Percentiles rank a stretch among this genome's conserved stretches.
These are phyloP conservation scores for Leptura quadrifasciata DNA, from an alignment of 2,888 invertebrate species.

Conservation along the genomic window DNA sequence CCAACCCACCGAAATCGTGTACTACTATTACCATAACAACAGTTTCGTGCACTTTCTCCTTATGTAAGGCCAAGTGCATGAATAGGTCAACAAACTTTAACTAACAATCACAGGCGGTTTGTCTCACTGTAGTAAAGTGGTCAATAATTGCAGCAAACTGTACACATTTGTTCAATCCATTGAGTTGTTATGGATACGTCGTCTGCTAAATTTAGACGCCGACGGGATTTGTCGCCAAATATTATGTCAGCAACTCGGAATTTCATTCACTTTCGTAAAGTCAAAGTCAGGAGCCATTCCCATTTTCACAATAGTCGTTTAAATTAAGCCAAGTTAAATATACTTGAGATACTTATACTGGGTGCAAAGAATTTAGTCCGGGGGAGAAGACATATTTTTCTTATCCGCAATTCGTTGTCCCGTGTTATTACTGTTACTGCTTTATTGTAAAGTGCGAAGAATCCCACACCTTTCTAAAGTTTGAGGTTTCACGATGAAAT, in stretches of 20 bases:
- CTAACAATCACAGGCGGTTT: conserved; percentile 9
- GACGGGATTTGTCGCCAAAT: conserved; percentile 57
- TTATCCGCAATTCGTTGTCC: not conserved
- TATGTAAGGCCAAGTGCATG: conserved; percentile 40
- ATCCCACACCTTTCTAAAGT: not conserved
- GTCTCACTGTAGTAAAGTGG: conserved; percentile 27
- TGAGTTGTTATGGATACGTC: conserved; percentile 22
- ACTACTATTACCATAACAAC: not conserved
- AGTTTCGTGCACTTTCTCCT: conserved; percentile 38
- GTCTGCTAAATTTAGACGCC: conserved; percentile 54
- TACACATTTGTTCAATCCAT: conserved; percentile 25
- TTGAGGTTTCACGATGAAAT: not conserved
- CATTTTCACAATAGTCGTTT: conserved; percentile 35
- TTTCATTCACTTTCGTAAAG: conserved; percentile 57
- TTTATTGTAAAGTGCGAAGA: not conserved
- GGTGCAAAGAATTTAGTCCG: not conserved
- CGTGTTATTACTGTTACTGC: not conserved
- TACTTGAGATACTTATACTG: conserved; percentile 1
- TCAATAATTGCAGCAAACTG: conserved; percentile 25
- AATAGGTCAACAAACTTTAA: conserved; percentile 35
- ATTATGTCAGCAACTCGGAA: conserved; percentile 58
- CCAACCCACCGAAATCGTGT: conserved; percentile 18
- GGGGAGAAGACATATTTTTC: not conserved
- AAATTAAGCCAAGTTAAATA: conserved; percentile 30
- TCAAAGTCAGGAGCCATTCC: conserved; percentile 25